Evolutionary conservation across 2,888 invertebrate species (phyloP), one percentile per base, ranked within the genome.

Genomic region (Ypsolopha scabrella): DNA sequence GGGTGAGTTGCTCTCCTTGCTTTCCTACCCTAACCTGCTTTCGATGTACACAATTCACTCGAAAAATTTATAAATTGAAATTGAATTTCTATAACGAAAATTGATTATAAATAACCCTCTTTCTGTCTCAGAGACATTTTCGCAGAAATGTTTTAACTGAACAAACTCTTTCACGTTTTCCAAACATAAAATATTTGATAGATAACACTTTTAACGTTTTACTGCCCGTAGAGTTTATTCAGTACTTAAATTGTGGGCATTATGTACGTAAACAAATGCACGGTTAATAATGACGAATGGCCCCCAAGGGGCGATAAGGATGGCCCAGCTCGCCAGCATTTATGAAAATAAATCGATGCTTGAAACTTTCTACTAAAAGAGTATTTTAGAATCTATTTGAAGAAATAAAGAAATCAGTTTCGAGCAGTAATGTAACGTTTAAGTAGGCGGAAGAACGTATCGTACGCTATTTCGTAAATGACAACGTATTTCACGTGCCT

Each of bases 1-100:
- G 97, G 91, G 97, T 97, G 89, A 94, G 95, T 64, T 34, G 33
- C 13, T 6, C 38, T n/a, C 38, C 38, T n/a, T n/a, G 9, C 38
- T n/a, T 38, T n/a, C 38, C 46, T n/a, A 35, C 46, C 35, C 46
- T 46, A 46, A 11, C 35, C 35, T 35, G 34, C 46, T 11, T 37
- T 4, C 24, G 24, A 24, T 24, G 4, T 24, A 24, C 24, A 24
- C 4, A 4, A 3, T 24, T 24, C 24, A 24, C 24, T 24, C 2
- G n/a, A n/a, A n/a, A n/a, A n/a, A n/a, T n/a, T n/a, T n/a, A n/a
- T n/a, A 24, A 24, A 24, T 24, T 24, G 24, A 24, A 24, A 24
- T 24, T 24, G 24, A 24, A 24, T 24, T 24, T 24, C 24, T 24
- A 24, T 3, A 24, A 24, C 24, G 24, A 24, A 24, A 24, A 24